Percentiles rank a stretch among this genome's conserved stretches.
Evolutionary conservation across 2,888 invertebrate species (phyloP).

Genomic region (Drosophila pseudotalamancana): DNA sequence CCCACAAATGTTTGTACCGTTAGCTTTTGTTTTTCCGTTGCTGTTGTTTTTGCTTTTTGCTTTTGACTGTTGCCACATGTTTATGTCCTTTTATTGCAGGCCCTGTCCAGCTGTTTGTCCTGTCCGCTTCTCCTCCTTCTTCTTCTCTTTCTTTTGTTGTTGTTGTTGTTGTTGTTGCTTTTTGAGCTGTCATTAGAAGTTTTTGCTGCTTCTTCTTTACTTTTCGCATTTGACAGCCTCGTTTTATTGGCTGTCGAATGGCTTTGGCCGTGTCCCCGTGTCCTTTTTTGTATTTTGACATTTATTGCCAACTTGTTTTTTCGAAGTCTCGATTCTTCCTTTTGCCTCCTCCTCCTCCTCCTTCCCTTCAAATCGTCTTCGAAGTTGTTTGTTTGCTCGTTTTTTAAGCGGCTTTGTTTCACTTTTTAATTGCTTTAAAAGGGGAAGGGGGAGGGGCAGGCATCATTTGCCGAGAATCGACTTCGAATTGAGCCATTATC

Average conservation of each 20-base stretch:
- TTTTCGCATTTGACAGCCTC: slow-evolving; percentile 64
- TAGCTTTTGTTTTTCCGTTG: slow-evolving; percentile 3
- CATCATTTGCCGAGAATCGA: not conserved
- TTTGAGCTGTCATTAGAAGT: slow-evolving; percentile 61
- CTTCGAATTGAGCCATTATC: not conserved
- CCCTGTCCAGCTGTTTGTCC: slow-evolving; percentile 9
- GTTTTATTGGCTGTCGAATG: slow-evolving; percentile 56
- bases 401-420: slow-evolving; percentile 16
- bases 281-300: slow-evolving; percentile 60
- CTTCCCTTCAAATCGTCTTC: not conserved
- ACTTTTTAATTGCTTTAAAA: slow-evolving; percentile 1
- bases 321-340: slow-evolving; percentile 38
- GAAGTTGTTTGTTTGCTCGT: slow-evolving; percentile 36
- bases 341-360: not conserved
- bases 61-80: slow-evolving; percentile 55
- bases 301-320: slow-evolving; percentile 67
- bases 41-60: slow-evolving; percentile 19
- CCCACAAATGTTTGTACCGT: not conserved
- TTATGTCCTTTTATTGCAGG: slow-evolving; percentile 61
- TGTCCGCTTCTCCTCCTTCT: slow-evolving; percentile 3
- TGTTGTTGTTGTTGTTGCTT: too few relatives aligned
- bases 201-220: slow-evolving; percentile 36
- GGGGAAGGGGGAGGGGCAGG: too few relatives aligned
- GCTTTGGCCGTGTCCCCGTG: slow-evolving; percentile 15
- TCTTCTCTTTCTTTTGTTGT: too few relatives aligned